A percentile compares a stretch with the other conserved stretches of the same genome.
Conservation (phyloP, 2,888 invertebrate genomes). For the Neocrepidodera transversa region DNA sequence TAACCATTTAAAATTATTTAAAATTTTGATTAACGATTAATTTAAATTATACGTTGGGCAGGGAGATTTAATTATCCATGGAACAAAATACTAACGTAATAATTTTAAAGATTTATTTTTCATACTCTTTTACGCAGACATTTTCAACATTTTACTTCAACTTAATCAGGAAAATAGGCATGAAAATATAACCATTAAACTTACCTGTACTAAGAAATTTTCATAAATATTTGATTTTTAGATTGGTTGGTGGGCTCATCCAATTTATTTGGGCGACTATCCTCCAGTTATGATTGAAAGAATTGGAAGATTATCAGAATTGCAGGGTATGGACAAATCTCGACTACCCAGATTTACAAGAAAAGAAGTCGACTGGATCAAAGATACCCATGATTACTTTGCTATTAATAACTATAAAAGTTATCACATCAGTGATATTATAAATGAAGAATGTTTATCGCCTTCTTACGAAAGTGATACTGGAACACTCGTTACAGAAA, state of each 20-base stretch:
- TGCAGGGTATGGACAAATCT: conserved; percentile 61
- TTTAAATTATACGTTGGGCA: too few relatives aligned
- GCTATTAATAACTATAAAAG: conserved; percentile 61
- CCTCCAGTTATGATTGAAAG: conserved; percentile 69
- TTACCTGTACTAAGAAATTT: too few relatives aligned
- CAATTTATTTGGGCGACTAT: conserved; percentile 73
- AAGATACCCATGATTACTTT: conserved; percentile 73
- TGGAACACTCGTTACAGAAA: not conserved
- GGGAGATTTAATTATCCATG: too few relatives aligned
- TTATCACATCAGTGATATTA: not conserved
- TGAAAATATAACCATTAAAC: too few relatives aligned
- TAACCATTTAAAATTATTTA: too few relatives aligned
- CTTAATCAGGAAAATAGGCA: too few relatives aligned
- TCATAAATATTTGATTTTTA: conserved; percentile 28
- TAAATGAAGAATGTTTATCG: not conserved
- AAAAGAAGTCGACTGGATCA: conserved; percentile 67
- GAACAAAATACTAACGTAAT: too few relatives aligned
- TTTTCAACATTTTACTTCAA: too few relatives aligned
- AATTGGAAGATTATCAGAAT: conserved; percentile 64
- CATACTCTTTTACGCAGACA: too few relatives aligned
- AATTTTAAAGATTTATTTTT: too few relatives aligned
- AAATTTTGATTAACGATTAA: too few relatives aligned
- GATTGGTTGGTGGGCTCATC: conserved; percentile 58
- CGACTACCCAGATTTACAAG: conserved; percentile 68
- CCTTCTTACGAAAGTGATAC: conserved; percentile 1